A percentile compares a stretch with the other conserved stretches of the same genome.
These are phyloP conservation scores for Metalampra italica DNA, from an alignment of 2,888 invertebrate species.

Conservation along the genomic window DNA sequence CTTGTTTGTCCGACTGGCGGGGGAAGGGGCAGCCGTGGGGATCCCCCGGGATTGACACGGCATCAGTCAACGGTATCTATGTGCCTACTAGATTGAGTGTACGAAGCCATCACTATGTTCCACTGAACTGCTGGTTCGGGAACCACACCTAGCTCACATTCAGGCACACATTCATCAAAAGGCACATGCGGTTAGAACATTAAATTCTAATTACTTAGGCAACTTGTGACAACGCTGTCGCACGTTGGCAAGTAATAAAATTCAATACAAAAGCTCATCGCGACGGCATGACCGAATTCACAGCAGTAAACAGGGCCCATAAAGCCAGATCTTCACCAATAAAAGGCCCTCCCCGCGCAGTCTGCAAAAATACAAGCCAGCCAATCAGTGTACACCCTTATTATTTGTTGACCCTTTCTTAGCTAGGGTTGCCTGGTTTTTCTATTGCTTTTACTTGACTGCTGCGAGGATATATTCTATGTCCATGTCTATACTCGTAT, in stretches of 20 bases:
- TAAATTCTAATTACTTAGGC: neutral
- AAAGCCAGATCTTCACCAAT: conserved; percentile 59
- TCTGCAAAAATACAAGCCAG: conserved; percentile 39
- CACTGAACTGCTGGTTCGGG: too few species aligned
- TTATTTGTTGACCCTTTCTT: conserved; percentile 38
- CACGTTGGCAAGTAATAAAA: conserved; percentile 39
- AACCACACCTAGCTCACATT: too few species aligned
- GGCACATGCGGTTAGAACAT: too few species aligned
- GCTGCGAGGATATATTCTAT: too few species aligned
- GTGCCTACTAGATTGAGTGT: too few species aligned
- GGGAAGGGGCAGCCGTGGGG: conserved; percentile 21
- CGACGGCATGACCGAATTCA: conserved; percentile 41
- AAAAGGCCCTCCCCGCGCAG: conserved; percentile 43
- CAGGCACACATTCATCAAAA: too few species aligned
- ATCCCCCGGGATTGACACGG: neutral
- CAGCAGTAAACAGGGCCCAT: conserved; percentile 56
- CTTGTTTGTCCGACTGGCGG: conserved; percentile 25
- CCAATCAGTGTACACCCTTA: conserved; percentile 39
- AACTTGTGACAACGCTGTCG: conserved; percentile 15
- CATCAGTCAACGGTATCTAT: too few species aligned
- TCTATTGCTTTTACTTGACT: too few species aligned
- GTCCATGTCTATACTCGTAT: too few species aligned
- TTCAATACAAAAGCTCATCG: conserved; percentile 42
- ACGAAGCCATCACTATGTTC: too few species aligned
- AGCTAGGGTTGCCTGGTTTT: conserved; percentile 16